A percentile compares a stretch with the other conserved stretches of the same genome.
Evolutionary conservation across 2,797 vertebrate species (phyloP).

Genomic region (Takifugu rubripes): DNA sequence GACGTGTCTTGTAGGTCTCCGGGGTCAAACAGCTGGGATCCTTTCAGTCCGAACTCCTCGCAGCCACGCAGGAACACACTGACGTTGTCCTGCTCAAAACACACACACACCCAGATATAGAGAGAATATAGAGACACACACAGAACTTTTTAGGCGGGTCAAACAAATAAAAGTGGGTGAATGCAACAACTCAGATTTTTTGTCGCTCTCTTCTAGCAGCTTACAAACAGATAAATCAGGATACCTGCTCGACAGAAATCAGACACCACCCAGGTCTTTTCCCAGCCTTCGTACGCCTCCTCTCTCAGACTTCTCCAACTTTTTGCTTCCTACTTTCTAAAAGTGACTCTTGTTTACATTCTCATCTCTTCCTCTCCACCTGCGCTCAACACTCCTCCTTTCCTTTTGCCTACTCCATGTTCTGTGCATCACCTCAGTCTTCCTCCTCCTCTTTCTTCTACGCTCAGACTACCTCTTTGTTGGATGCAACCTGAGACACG

Average conservation of each 20-base stretch:
- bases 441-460: constrained; percentile 10
- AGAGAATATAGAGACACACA: background rate
- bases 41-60: constrained; percentile 94
- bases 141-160: too few relatives aligned
- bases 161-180: background rate
- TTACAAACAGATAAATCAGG: constrained; percentile 30
- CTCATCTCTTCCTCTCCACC: constrained; percentile 17
- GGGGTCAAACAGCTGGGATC: constrained; percentile 96
- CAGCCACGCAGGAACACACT: constrained; percentile 92
- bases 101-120: constrained; percentile 17
- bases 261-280: constrained; percentile 31
- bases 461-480: constrained; percentile 59
- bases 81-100: constrained; percentile 86
- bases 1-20: constrained; percentile 92
- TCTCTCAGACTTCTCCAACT: constrained; percentile 24
- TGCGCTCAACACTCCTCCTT: background rate
- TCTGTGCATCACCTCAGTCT: constrained; percentile 16
- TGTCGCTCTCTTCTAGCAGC: background rate
- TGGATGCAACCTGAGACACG: constrained; percentile 59
- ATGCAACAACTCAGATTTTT: background rate
- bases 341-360: constrained; percentile 3
- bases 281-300: background rate
- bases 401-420: constrained; percentile 13
- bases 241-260: constrained; percentile 46
- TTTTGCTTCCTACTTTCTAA: constrained; percentile 12